Evolutionary conservation across 2,888 invertebrate genomes (phyloP), one percentile per base, ranked within the genome.

Genomic region (Catocala fraxini): DNA sequence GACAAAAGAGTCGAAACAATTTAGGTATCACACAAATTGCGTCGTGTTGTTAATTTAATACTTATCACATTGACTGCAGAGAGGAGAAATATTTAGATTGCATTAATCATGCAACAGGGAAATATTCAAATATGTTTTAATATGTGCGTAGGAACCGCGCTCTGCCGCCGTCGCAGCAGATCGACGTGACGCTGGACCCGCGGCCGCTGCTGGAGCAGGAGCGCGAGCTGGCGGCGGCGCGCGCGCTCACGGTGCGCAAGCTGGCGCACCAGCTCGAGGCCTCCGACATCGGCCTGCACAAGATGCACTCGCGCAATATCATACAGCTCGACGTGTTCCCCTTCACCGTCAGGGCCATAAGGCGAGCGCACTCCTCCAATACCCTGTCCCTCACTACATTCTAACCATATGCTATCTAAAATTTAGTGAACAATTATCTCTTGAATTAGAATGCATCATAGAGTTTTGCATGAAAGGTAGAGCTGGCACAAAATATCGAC

Each of bases 181-280:
- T 95, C 47, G 95, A 96, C 61, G 93, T 97, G 9, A 95, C 96
- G 51, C 88, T 97, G 0, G 97, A 98, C 83, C 88, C 93, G 0
- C 94, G 97, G 51, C 96, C 97, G 3, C 94, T 96, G 0, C 87
- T 89, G 11, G 95, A 96, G 60, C 95, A 97, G 56, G 94, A 96
- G 47, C 83, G 89, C 3, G 95, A 95, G 56, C 84, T 97, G 5
- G 92, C 95, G 1, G 94, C 94, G 0, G 95, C 97, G 65, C 94
- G 96, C 74, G 95, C 95, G 4, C 88, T 97, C 42, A 95, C 97
- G 0, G 91, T 94, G 33, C 92, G 95, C 46, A 97, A 97, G 83
- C 83, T 96, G 41, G 96, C 96, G 0, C 97, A 96, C 80, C 95
- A 96, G 67, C 92, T 97, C 3, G 96, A 97, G 74, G 97, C 96